Percentiles rank a stretch among this genome's conserved stretches.
Conservation (phyloP, 2,797 vertebrate species). For the Rhyacichthys aspro region DNA sequence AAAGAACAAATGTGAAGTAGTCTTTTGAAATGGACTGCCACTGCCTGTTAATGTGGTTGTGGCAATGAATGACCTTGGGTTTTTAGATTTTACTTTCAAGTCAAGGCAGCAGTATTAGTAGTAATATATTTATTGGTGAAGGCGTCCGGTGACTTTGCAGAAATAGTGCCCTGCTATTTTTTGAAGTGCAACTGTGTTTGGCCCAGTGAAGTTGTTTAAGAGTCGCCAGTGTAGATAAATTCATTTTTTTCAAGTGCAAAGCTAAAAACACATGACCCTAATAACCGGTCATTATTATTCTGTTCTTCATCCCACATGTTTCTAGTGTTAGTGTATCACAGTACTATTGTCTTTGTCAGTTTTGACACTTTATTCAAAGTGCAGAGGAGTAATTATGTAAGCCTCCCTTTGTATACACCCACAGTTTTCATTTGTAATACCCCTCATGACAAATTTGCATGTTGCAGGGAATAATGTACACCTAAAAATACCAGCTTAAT, state of each 20-base stretch:
- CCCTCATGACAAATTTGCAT: neutral
- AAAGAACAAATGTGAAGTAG: neutral
- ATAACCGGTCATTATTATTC: neutral
- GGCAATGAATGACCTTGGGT: neutral
- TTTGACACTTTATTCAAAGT: neutral
- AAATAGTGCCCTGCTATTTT: neutral
- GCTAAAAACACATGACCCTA: too few species aligned
- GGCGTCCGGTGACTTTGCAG: constrained; percentile 8
- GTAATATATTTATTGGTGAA: neutral
- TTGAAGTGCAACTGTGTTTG: neutral
- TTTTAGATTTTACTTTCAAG: neutral
- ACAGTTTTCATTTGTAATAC: neutral
- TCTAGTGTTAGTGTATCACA: too few species aligned
- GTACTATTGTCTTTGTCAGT: neutral
- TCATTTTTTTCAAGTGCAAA: too few species aligned
- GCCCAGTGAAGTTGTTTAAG: neutral
- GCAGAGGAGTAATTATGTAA: too few species aligned
- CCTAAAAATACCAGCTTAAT: neutral
- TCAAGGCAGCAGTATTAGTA: constrained; percentile 1
- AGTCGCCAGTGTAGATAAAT: too few species aligned
- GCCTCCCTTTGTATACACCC: neutral
- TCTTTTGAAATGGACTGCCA: neutral
- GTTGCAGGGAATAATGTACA: neutral
- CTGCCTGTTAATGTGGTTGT: neutral
- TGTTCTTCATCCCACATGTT: neutral